phyloP scores from a whole-genome alignment of 2,113 vertebrate genomes.

The Strix uralensis region DNA sequence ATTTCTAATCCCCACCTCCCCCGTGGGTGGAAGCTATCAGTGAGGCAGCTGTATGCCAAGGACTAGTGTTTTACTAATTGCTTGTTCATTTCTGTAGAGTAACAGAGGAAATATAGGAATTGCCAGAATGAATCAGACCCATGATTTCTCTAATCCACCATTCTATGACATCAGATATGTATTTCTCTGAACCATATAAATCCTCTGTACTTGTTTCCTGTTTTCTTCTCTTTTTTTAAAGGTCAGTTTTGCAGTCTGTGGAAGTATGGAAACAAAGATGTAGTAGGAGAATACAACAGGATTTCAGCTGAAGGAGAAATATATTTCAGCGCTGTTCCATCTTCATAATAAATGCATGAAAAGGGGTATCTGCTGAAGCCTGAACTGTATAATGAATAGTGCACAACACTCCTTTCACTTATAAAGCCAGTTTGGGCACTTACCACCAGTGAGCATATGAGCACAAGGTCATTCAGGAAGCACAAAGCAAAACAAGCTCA shows the following conservation, averaged over 20 bases:
- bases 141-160: neutral
- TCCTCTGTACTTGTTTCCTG: neutral
- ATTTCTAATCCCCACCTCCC: neutral
- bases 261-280: neutral
- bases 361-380: neutral
- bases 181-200: neutral
- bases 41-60: neutral
- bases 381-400: neutral
- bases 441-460: neutral
- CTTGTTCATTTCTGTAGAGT: neutral
- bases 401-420: neutral
- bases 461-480: neutral
- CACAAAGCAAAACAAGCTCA: neutral
- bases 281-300: neutral
- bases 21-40: neutral
- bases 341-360: neutral
- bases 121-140: neutral
- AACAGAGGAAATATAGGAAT: neutral
- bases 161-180: neutral
- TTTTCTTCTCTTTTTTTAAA: neutral
- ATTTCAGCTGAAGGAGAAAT: neutral
- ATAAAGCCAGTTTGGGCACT: neutral
- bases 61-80: neutral
- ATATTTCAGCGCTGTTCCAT: neutral
- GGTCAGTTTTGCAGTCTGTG: neutral